These are phyloP conservation scores for Ernsta delagoae DNA, from an alignment of 2,888 invertebrate genomes.

Conservation along the genomic window DNA sequence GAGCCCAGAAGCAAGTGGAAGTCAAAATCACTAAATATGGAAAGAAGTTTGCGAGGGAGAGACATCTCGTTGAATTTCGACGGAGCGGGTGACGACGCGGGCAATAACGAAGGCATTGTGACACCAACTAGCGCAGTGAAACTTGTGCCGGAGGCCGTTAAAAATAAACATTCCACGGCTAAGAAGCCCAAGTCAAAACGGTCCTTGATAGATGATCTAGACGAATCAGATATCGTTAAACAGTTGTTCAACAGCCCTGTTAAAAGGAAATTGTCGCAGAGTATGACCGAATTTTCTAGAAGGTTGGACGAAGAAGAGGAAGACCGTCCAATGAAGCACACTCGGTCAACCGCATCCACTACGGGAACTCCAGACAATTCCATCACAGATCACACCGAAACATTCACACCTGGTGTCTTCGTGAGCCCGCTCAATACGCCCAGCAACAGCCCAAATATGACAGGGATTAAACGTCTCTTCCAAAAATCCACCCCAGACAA, in stretches of 20 bases:
- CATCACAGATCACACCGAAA: constrained; percentile 49
- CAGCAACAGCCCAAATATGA: constrained; percentile 53
- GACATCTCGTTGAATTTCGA: constrained; percentile 42
- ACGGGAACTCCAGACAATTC: constrained; percentile 51
- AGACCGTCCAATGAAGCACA: constrained; percentile 42
- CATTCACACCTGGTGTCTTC: constrained; percentile 63
- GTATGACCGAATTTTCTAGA: constrained; percentile 73
- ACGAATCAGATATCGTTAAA: constrained; percentile 72
- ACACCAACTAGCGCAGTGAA: constrained; percentile 72
- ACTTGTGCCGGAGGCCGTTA: constrained; percentile 66
- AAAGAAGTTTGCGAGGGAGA: constrained; percentile 45
- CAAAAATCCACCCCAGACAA: constrained; percentile 56
- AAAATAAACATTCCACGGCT: constrained; percentile 76
- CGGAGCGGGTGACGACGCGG: constrained; percentile 48
- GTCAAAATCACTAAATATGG: constrained; percentile 49
- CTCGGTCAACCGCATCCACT: constrained; percentile 53
- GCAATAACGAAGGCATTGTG: constrained; percentile 53
- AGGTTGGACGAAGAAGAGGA: constrained; percentile 61
- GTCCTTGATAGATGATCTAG: constrained; percentile 72
- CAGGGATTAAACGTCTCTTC: constrained; percentile 61
- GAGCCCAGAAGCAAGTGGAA: constrained; percentile 36
- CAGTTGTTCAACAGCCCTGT: constrained; percentile 78
- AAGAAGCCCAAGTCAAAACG: constrained; percentile 79
- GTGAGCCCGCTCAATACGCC: constrained; percentile 65
- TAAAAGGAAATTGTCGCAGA: constrained; percentile 77